Percentiles rank a stretch among this genome's conserved stretches.
phyloP scores from a whole-genome alignment of 2,113 vertebrate genomes.

The Aspiorhynchus laticeps region DNA sequence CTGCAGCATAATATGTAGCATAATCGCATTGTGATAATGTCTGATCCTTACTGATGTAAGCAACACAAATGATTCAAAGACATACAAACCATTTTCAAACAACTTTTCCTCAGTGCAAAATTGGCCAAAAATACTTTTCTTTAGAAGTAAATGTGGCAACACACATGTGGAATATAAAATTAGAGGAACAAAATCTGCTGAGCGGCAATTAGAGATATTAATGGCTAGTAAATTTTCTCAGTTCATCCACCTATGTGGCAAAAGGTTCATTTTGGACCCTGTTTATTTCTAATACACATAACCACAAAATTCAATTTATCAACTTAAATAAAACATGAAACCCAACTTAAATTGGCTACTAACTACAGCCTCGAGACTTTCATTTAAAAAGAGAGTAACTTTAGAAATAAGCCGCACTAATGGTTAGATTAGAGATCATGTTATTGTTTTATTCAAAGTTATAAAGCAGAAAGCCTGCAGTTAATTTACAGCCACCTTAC shows the following conservation, averaged over 20 bases:
- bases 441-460: slow-evolving; percentile 4
- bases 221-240: not conserved
- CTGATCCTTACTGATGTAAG: not conserved
- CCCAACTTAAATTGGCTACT: not conserved
- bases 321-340: not conserved
- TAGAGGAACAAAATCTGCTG: not conserved
- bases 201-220: not conserved
- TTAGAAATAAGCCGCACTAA: not conserved
- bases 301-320: not conserved
- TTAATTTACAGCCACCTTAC: slow-evolving; percentile 37
- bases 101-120: not conserved
- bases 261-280: not conserved
- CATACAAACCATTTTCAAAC: not conserved
- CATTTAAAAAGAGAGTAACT: not conserved
- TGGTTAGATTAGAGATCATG: not conserved
- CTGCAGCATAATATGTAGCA: not conserved
- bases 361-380: not conserved
- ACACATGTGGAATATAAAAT: not conserved
- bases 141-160: not conserved
- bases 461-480: slow-evolving; percentile 26
- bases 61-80: not conserved
- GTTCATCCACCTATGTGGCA: not conserved
- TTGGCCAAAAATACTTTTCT: not conserved
- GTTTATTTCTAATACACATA: not conserved
- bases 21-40: not conserved